These are phyloP conservation scores for Plectus sambesii DNA, from an alignment of 1,140 invertebrate genomes.

Conservation along the genomic window DNA sequence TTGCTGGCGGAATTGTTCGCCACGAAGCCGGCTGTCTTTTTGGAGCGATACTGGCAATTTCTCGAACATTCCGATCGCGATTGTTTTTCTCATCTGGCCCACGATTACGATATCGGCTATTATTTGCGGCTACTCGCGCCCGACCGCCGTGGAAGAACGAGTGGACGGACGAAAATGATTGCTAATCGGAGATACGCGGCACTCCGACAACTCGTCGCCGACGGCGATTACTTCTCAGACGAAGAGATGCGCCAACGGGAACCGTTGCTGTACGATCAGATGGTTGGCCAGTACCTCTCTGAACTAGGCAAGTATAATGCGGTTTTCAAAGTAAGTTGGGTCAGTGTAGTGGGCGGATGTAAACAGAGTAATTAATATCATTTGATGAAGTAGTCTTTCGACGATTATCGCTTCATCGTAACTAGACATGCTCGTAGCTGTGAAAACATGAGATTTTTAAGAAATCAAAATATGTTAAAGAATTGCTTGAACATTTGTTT, in stretches of 20 bases:
- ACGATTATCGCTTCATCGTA: conserved; percentile 30
- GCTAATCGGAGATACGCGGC: conserved; percentile 69
- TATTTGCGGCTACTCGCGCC: conserved; percentile 44
- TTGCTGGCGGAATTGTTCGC: conserved; percentile 27
- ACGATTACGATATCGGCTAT: conserved; percentile 15
- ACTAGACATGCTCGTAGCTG: conserved; percentile 38
- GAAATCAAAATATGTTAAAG: conserved; percentile 14
- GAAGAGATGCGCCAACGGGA: conserved; percentile 80
- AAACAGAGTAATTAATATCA: too few relatives aligned
- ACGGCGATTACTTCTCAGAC: conserved; percentile 72
- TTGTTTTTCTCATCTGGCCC: conserved; percentile 8
- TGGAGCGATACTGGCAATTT: conserved; percentile 35
- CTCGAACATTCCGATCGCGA: conserved; percentile 9
- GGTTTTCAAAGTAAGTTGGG: conserved; percentile 21
- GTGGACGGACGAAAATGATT: conserved; percentile 51
- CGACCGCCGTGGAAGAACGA: conserved; percentile 49
- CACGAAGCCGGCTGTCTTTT: conserved; percentile 29
- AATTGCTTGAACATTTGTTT: too few relatives aligned
- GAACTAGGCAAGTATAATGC: conserved; percentile 58
- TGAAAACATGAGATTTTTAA: conserved; percentile 45
- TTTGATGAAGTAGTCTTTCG: conserved; percentile 7
- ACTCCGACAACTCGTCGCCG: conserved; percentile 59
- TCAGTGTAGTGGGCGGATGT: conserved; percentile 15
- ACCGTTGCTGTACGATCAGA: conserved; percentile 72
- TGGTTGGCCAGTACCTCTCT: conserved; percentile 69